Evolutionary conservation across 1,140 invertebrate genomes (phyloP).

Genomic region (Belonocnema kinseyi): DNA sequence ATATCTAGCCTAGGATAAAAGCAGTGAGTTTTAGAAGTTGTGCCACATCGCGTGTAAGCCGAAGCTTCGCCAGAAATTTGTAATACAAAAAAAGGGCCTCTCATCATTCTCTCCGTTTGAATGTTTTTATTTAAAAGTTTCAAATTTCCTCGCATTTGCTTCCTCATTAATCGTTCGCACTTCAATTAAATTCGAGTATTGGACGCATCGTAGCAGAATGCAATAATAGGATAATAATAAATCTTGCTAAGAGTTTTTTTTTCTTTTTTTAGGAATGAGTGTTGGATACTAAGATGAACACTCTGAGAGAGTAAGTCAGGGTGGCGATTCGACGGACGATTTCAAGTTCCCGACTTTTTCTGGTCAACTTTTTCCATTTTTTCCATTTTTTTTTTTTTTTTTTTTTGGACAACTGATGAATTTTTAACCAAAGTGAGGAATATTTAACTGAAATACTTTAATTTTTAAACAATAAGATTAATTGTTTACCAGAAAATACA

Average conservation of each 20-base stretch:
- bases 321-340: too few relatives aligned
- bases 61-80: slow-evolving; percentile 49
- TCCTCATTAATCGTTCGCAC: neutral
- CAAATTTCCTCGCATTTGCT: neutral
- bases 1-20: slow-evolving; percentile 65
- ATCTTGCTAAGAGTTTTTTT: slow-evolving; percentile 55
- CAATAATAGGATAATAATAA: slow-evolving; percentile 59
- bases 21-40: slow-evolving; percentile 65
- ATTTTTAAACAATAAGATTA: too few relatives aligned
- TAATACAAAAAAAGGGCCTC: slow-evolving; percentile 53
- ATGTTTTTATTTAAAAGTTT: slow-evolving; percentile 11
- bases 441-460: too few relatives aligned
- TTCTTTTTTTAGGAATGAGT: slow-evolving; percentile 58
- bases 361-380: too few relatives aligned
- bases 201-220: slow-evolving; percentile 69
- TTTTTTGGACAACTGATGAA: too few relatives aligned
- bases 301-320: slow-evolving; percentile 14
- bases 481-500: too few relatives aligned
- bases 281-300: slow-evolving; percentile 58
- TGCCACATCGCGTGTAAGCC: slow-evolving; percentile 60
- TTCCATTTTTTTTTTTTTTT: too few relatives aligned
- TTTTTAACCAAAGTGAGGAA: too few relatives aligned
- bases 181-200: slow-evolving; percentile 70
- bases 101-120: slow-evolving; percentile 41
- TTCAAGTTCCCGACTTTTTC: too few relatives aligned